Conservation (phyloP, 1,140 invertebrate genomes). For the Aphis gossypii region DNA sequence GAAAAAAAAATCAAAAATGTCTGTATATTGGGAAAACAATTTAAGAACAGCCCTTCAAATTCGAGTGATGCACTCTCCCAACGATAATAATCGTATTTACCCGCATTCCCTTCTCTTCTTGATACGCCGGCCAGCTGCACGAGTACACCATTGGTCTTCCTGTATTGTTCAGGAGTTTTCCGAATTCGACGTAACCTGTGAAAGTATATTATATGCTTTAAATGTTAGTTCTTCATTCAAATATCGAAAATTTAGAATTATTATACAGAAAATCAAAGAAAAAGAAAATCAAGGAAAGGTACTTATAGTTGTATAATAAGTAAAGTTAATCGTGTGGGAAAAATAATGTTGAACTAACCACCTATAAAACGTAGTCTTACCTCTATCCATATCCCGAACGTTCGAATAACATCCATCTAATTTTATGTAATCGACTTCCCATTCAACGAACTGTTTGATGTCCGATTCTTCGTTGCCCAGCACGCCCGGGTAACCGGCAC, state of each 20-base stretch:
- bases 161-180: conserved; percentile 76
- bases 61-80: no score
- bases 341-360: no score
- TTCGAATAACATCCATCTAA: conserved; percentile 93
- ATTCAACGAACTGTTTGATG: conserved; percentile 91
- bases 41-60: no score
- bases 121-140: conserved; percentile 87
- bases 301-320: no score
- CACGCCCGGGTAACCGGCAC: conserved; percentile 93
- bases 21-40: no score
- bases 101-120: conserved; percentile 65
- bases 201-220: background rate
- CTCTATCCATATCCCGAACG: conserved; percentile 59
- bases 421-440: conserved; percentile 97
- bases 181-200: conserved; percentile 78
- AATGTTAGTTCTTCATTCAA: background rate
- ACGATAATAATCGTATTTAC: conserved; percentile 54
- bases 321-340: no score
- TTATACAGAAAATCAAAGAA: background rate
- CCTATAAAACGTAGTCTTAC: conserved; percentile 21
- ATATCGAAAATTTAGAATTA: background rate
- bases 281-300: no score
- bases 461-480: conserved; percentile 84
- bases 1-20: no score
- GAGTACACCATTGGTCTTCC: conserved; percentile 85